These are phyloP conservation scores for Pangasius djambal DNA, from an alignment of 2,797 vertebrate species.

Conservation along the genomic window DNA sequence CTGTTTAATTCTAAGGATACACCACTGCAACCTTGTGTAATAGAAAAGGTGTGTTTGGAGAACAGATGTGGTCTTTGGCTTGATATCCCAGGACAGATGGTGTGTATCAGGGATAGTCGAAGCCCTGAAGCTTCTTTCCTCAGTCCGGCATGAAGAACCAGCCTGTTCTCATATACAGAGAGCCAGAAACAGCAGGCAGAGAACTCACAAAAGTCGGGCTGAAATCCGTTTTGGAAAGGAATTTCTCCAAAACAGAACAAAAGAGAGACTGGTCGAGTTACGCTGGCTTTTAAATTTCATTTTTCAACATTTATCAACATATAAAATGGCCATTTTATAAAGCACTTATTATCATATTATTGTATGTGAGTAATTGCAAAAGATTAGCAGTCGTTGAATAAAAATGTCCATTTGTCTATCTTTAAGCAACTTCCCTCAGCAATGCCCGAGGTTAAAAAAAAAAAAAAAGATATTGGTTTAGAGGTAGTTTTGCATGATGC, in stretches of 20 bases:
- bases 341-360: background rate
- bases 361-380: background rate
- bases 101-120: constrained; percentile 52
- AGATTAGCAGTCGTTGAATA: background rate
- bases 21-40: background rate
- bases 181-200: constrained; percentile 54
- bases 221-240: constrained; percentile 57
- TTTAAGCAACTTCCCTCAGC: background rate
- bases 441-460: background rate
- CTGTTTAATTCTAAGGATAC: constrained; percentile 13
- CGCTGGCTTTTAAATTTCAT: background rate
- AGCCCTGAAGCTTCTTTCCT: constrained; percentile 48
- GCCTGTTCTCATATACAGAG: constrained; percentile 52
- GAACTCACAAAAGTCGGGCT: constrained; percentile 54
- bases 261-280: background rate
- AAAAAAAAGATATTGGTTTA: background rate
- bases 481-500: constrained; percentile 36
- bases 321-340: background rate
- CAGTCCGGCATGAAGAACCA: constrained; percentile 36
- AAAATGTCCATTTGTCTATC: background rate
- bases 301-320: background rate
- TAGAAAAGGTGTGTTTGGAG: constrained; percentile 54
- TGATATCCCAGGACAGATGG: constrained; percentile 62
- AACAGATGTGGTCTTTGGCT: constrained; percentile 57
- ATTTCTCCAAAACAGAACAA: constrained; percentile 13